A percentile compares a stretch with the other conserved stretches of the same genome.
phyloP scores from a whole-genome alignment of 1,140 invertebrate genomes.

The Drosophila watanabei region DNA sequence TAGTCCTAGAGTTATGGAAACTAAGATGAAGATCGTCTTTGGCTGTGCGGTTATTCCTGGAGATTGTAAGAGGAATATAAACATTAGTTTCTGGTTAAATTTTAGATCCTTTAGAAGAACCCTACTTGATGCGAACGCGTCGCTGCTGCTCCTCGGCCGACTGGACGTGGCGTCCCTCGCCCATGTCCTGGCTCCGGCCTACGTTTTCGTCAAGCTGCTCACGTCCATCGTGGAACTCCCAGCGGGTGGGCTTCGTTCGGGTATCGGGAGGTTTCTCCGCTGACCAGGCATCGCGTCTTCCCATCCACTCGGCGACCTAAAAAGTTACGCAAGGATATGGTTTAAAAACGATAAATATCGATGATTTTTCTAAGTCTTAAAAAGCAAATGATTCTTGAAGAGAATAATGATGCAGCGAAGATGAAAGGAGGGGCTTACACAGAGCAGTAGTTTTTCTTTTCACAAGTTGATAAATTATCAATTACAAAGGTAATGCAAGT shows the following conservation, averaged over 20 bases:
- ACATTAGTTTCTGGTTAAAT: neutral
- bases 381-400: neutral
- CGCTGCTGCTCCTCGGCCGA: conserved; percentile 79
- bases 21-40: conserved; percentile 82
- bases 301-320: conserved; percentile 89
- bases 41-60: conserved; percentile 72
- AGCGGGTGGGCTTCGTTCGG: conserved; percentile 89
- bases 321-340: conserved; percentile 6
- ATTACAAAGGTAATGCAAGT: neutral
- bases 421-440: neutral
- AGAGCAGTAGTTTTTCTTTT: conserved; percentile 9
- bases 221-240: conserved; percentile 89
- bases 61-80: neutral
- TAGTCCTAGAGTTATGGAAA: conserved; percentile 85
- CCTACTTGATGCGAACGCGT: conserved; percentile 80
- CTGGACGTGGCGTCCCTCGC: conserved; percentile 52
- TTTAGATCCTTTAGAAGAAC: neutral
- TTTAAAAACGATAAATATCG: neutral
- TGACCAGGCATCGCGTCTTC: conserved; percentile 92
- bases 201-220: conserved; percentile 82
- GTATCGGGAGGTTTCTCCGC: conserved; percentile 88
- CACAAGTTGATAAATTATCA: neutral
- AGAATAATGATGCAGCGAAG: conserved; percentile 3
- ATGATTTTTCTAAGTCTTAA: neutral
- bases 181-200: conserved; percentile 52